Conservation (phyloP, 2,888 invertebrate genomes). For the Plebejus anna region DNA sequence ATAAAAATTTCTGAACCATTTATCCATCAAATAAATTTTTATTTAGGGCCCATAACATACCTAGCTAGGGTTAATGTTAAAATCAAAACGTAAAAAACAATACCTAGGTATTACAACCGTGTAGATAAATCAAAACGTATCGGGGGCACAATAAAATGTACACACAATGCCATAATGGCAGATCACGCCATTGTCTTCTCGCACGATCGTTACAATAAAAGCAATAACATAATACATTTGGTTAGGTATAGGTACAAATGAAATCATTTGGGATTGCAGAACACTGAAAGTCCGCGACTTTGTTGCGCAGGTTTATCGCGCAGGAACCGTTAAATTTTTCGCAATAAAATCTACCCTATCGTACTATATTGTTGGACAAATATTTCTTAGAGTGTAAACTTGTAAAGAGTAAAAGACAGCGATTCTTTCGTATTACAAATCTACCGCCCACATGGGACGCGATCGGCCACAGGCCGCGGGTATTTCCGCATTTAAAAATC, state of each 20-base stretch:
- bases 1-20: not conserved
- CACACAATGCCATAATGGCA: not conserved
- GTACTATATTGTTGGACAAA: too few species aligned
- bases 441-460: too few species aligned
- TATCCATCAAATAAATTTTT: not conserved
- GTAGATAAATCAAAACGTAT: constrained; percentile 8
- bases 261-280: not conserved
- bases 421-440: too few species aligned
- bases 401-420: too few species aligned
- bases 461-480: too few species aligned
- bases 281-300: too few species aligned
- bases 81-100: constrained; percentile 8
- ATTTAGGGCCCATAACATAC: not conserved
- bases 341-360: too few species aligned
- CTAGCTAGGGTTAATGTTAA: not conserved
- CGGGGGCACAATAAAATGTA: constrained; percentile 12
- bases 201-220: constrained; percentile 7
- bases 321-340: not conserved
- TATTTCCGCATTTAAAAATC: too few species aligned
- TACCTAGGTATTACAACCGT: constrained; percentile 8
- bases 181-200: constrained; percentile 4
- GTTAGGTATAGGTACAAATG: not conserved
- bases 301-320: not conserved
- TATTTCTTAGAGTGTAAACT: too few species aligned
- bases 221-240: constrained; percentile 1